These are phyloP conservation scores for Meleagris gallopavo DNA, from an alignment of 2,113 vertebrate species.

Conservation along the genomic window DNA sequence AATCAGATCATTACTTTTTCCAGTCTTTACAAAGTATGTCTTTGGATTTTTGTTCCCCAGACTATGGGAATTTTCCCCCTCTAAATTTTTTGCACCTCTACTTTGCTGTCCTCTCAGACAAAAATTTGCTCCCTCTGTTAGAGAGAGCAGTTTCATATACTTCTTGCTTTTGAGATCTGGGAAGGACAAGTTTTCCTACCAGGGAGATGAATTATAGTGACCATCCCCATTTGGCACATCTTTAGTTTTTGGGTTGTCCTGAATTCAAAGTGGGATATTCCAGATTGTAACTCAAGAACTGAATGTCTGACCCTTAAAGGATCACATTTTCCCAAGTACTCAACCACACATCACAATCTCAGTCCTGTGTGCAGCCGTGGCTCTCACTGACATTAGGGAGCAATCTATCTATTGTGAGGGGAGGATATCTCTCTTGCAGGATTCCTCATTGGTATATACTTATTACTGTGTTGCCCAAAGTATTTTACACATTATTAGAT, in stretches of 20 bases:
- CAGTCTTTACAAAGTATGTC: background rate
- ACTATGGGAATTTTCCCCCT: background rate
- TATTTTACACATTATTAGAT: constrained; percentile 20
- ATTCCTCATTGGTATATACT: constrained; percentile 17
- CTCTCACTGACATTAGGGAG: background rate
- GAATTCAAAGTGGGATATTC: background rate
- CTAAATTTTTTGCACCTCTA: background rate
- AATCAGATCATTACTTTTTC: constrained; percentile 9
- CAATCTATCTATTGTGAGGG: background rate
- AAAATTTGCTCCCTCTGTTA: background rate
- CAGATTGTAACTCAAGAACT: background rate
- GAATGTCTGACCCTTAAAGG: background rate
- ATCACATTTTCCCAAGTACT: background rate
- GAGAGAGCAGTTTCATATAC: background rate
- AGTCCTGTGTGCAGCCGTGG: background rate
- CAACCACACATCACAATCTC: background rate
- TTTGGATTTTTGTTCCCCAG: background rate
- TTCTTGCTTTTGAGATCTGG: background rate
- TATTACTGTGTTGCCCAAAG: constrained; percentile 39
- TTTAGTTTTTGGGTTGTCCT: background rate
- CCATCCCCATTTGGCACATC: rapidly evolving
- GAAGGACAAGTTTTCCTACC: background rate
- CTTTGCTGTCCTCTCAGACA: background rate
- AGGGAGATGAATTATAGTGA: background rate
- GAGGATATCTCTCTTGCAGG: background rate